Evolutionary conservation across 2,888 invertebrate genomes (phyloP).

Genomic region (Lepidocyrtoides sp.): DNA sequence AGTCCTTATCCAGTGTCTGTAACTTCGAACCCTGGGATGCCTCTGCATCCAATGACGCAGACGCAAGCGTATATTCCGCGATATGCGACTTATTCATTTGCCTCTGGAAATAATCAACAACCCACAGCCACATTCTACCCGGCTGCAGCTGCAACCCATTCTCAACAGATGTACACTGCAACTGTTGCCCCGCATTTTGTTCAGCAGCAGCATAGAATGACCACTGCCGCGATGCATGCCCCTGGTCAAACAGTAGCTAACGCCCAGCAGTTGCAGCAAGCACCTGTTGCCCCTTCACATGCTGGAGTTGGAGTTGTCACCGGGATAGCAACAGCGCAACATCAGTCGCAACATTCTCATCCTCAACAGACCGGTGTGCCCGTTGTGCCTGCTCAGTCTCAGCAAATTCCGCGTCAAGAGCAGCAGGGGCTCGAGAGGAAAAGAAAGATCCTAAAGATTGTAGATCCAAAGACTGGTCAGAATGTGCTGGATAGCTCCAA

Average conservation of each 20-base stretch:
- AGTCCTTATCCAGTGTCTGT: conserved; percentile 49
- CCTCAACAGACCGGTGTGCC: conserved; percentile 76
- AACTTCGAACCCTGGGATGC: conserved; percentile 65
- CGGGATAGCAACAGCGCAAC: conserved; percentile 70
- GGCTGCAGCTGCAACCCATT: conserved; percentile 40
- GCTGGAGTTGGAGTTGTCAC: conserved; percentile 57
- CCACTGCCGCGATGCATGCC: conserved; percentile 58
- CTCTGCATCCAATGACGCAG: conserved; percentile 49
- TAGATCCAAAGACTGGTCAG: conserved; percentile 87
- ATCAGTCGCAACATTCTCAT: conserved; percentile 75
- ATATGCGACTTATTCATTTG: not conserved
- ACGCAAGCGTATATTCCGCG: conserved; percentile 38
- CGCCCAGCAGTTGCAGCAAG: conserved; percentile 77
- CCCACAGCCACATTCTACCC: conserved; percentile 6
- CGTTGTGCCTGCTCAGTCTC: conserved; percentile 69
- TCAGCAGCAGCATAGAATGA: conserved; percentile 70
- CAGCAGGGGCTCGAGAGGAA: conserved; percentile 86
- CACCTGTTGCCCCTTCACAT: conserved; percentile 68
- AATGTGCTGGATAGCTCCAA: conserved; percentile 59
- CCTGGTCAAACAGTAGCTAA: conserved; percentile 68
- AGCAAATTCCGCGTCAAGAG: conserved; percentile 78
- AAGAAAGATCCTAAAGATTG: conserved; percentile 87
- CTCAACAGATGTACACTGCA: conserved; percentile 72
- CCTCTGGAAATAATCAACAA: conserved; percentile 15
- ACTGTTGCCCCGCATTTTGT: conserved; percentile 56